Evolutionary conservation across 2,797 vertebrate genomes (phyloP).

Genomic region (Danio aesculapii): DNA sequence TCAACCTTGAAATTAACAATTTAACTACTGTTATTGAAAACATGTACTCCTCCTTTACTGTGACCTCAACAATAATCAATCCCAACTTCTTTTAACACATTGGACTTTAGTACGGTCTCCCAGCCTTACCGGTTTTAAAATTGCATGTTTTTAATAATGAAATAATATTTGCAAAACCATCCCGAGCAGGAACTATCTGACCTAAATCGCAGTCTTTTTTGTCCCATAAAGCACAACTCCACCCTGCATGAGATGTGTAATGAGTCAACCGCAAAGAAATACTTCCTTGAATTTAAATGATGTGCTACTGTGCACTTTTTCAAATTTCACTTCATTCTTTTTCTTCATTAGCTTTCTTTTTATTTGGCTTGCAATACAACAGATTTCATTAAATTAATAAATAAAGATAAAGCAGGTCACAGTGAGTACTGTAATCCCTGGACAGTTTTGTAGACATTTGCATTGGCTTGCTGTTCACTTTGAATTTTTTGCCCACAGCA

Average conservation of each 20-base stretch:
- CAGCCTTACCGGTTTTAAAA: neutral
- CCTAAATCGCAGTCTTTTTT: neutral
- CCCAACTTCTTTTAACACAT: neutral
- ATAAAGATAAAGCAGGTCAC: neutral
- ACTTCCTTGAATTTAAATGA: neutral
- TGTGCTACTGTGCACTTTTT: neutral
- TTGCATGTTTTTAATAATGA: neutral
- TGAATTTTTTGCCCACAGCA: neutral
- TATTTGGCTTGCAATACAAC: neutral
- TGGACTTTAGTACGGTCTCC: neutral
- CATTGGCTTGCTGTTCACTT: neutral
- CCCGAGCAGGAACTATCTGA: neutral
- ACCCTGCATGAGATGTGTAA: neutral
- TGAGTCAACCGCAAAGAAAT: neutral
- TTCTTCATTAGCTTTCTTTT: neutral
- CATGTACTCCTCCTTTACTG: neutral
- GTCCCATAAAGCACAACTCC: neutral
- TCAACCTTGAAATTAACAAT: slow-evolving; percentile 5
- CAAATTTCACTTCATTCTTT: neutral
- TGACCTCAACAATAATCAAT: neutral
- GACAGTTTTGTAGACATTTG: neutral
- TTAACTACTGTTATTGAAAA: neutral
- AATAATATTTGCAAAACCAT: slow-evolving; percentile 7
- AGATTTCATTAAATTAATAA: neutral
- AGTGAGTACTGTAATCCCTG: neutral